A percentile compares a stretch with the other conserved stretches of the same genome.
phyloP scores from a whole-genome alignment of 2,113 vertebrate genomes.

The Cyphomyrus plagiostoma region DNA sequence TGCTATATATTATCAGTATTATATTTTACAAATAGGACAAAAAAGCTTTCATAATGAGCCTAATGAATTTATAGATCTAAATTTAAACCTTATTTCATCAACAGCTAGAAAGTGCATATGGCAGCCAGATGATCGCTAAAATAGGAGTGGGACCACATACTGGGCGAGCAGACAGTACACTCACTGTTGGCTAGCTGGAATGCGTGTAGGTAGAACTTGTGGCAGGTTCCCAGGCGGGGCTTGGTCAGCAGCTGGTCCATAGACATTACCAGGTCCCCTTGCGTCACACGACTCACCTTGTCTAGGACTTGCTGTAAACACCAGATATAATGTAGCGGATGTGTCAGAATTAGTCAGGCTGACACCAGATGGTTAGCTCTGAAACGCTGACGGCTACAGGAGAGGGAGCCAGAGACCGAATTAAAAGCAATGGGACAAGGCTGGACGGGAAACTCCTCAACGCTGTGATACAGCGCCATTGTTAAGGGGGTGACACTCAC shows the following conservation, averaged over 20 bases:
- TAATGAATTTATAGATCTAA: not conserved
- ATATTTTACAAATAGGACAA: not conserved
- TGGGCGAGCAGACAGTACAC: conserved; percentile 27
- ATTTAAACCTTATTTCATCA: not conserved
- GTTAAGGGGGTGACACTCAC: conserved; percentile 55
- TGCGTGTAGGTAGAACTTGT: conserved; percentile 92
- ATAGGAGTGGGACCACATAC: not conserved
- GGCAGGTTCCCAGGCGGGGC: conserved; percentile 90
- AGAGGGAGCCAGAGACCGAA: not conserved
- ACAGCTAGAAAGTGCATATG: not conserved
- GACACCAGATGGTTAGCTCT: not conserved
- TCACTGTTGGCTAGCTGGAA: conserved; percentile 85
- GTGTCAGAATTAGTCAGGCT: not conserved
- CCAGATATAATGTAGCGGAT: conserved; percentile 13
- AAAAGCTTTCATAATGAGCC: not conserved
- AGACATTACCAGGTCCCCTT: conserved; percentile 95
- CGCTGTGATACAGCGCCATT: not conserved
- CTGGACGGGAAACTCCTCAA: not conserved
- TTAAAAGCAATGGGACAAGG: not conserved
- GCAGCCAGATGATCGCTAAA: not conserved
- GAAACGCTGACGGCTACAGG: not conserved
- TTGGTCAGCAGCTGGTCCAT: conserved; percentile 98
- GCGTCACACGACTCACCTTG: conserved; percentile 87
- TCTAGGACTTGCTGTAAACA: conserved; percentile 86
- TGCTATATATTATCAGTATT: not conserved